Percentiles rank a stretch among this genome's conserved stretches.
Conservation (phyloP, 2,797 vertebrate genomes). For the Naso thynnoides region DNA sequence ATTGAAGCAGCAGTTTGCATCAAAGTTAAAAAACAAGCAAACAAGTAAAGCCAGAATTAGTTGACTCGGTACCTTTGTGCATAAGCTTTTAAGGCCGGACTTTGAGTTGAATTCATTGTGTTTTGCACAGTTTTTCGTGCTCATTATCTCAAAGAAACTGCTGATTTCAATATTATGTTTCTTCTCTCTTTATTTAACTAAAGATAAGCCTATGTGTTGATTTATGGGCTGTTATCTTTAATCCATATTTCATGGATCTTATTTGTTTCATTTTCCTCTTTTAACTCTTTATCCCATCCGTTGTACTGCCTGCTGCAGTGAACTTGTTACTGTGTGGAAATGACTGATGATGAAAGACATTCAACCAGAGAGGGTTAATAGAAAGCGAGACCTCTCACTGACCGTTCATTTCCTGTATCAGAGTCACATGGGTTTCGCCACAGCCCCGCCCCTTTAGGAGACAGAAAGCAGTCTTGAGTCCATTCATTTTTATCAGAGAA, state of each 20-base stretch:
- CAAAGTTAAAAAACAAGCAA: background rate
- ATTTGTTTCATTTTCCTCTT: slow-evolving; percentile 14
- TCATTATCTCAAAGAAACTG: background rate
- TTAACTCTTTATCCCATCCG: slow-evolving; percentile 15
- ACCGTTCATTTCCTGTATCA: too few relatives aligned
- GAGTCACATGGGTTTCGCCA: too few relatives aligned
- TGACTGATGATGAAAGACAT: slow-evolving; percentile 47
- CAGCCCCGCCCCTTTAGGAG: too few relatives aligned
- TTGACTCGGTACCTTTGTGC: background rate
- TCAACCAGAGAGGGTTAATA: background rate
- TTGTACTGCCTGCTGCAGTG: slow-evolving; percentile 23
- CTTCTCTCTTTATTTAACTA: slow-evolving; percentile 8
- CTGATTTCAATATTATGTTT: slow-evolving; percentile 33
- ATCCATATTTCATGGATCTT: background rate
- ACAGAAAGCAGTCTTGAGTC: too few relatives aligned
- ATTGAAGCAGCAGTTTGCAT: slow-evolving; percentile 38
- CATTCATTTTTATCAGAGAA: too few relatives aligned
- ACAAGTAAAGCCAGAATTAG: background rate
- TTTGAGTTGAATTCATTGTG: background rate
- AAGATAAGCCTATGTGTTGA: slow-evolving; percentile 10
- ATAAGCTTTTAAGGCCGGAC: background rate
- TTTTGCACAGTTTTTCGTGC: background rate
- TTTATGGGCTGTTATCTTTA: slow-evolving; percentile 27
- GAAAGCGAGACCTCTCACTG: too few relatives aligned
- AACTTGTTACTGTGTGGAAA: background rate